These are phyloP conservation scores for Centruroides vittatus DNA, from an alignment of 1,140 invertebrate species.

Conservation along the genomic window DNA sequence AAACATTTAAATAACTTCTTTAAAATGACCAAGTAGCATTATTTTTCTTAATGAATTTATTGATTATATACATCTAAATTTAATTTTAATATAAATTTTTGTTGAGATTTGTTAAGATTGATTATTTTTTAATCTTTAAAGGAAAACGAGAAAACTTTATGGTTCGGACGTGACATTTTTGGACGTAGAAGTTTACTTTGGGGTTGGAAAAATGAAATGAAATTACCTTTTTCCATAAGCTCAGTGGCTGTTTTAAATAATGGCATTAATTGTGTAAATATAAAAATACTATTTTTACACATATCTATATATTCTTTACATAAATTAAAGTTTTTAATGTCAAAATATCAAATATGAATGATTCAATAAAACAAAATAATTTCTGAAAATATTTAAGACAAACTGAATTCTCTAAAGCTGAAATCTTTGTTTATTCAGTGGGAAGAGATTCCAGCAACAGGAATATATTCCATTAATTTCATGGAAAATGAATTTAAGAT, in stretches of 20 bases:
- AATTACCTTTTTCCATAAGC: constrained; percentile 19
- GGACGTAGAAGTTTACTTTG: constrained; percentile 69
- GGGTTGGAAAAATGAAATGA: constrained; percentile 17
- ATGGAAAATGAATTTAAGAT: constrained; percentile 18
- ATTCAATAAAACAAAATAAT: no score
- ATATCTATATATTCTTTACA: no score
- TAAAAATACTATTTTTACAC: no score
- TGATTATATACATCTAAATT: no score
- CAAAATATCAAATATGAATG: no score
- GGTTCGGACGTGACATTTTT: constrained; percentile 71
- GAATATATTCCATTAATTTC: constrained; percentile 48
- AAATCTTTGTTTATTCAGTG: constrained; percentile 18
- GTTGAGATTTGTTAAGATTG: constrained; percentile 26
- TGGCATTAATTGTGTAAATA: background rate
- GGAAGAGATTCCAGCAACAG: constrained; percentile 55
- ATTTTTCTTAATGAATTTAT: no score
- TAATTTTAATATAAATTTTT: no score
- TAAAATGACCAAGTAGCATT: no score
- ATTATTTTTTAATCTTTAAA: background rate
- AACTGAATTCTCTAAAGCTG: no score
- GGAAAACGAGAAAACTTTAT: constrained; percentile 34
- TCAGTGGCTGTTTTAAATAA: constrained; percentile 18
- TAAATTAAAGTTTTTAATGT: no score
- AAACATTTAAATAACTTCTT: no score
- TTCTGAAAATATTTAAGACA: no score